Base-by-base conservation (phyloP, 2,888 invertebrate species). In the Anoplius nigerrimus region DNA sequence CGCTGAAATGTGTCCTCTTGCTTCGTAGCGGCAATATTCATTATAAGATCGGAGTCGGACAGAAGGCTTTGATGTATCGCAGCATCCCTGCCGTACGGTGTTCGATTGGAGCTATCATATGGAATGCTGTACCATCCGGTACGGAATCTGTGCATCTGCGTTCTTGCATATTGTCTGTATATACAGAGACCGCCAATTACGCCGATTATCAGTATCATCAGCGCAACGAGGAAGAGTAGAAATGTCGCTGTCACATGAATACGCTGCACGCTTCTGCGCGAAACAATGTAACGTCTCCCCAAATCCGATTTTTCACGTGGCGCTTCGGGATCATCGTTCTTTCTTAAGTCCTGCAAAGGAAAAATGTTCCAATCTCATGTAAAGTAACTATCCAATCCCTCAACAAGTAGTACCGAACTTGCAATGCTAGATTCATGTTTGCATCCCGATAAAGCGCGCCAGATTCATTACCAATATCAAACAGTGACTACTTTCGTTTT, bases 151-250 rank as follows among this genome's bases (percentile, higher is more conserved):
- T 92, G 91, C 83, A 91, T 87, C 85, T 92, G 92, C 54, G 90
- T 90, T 64, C 91, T 91, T 15, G 92, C 90, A 86, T 94, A 94
- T 80, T 95, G 92, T 61, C 92, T 92, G 89, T 95, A 96, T 61
- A 97, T 90, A 84, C 94, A 93, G 63, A 95, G 91, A 3, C 95
- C 96, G 6, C 93, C 93, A 70, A 91, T 89, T 46, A 91, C 88
- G n/a, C 92, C 95, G 83, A 94, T 91, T 69, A 94, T 91, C 83
- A 95, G 91, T 21, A 95, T 92, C 66, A 94, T 86, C 27, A 95
- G 85, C 0, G 94, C 93, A 15, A 93, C 92, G 52, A 95, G 86
- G 68, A 94, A 91, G 63, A 96, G 90, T 83, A 93, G 92, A 57
- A 94, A 88, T 43, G 94, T 93, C 18, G 93, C 92, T 62, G 91